Evolutionary conservation across 1,140 invertebrate species (phyloP), one percentile per base, ranked within the genome.

Genomic region (Capitella teleta): DNA sequence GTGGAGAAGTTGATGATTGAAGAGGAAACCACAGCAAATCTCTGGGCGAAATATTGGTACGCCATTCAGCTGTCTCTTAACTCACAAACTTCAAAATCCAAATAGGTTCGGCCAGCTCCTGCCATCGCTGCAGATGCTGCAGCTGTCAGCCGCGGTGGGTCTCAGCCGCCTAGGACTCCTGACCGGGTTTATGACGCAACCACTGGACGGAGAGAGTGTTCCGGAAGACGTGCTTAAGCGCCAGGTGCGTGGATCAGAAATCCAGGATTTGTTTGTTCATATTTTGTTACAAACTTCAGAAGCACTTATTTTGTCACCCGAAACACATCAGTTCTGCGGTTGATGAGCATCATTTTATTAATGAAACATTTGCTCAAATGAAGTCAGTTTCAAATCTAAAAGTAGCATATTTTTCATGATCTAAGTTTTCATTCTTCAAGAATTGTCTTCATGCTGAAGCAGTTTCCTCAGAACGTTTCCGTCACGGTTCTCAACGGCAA

Each of bases 311-410:
- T 30, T 70, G 69, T 55, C 61, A 72, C 50, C 68, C 69, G 1
- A 58, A 60, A 47, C 69, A 72, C 47, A 47, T 72, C 4, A 70
- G 67, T 53, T 64, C 67, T 12, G 58, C 67, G 0, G 68, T 72
- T 10, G 68, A 70, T 54, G 69, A 72, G 52, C 63, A 69, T 58
- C 53, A 66, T 46, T 68, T 68, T 51, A 61, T 70, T 5, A 70
- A 69, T 54, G 64, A 70, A 52, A 63, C 67, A 32, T 64, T 72
- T 53, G 63, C 66, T 48, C 69, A 72, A 52, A 63, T 72, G 36
- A 63, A 61, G 68, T 68, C 51, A 57, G 51, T 57, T 21, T 24
- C 36, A 1, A 28, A 18, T 26, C n/a, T n/a, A 34, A 10, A 34
- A 12, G 1, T 10, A 10, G 10, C 16, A 34, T 34, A 34, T 34